Evolutionary conservation across 2,113 vertebrate genomes (phyloP).

Genomic region (Carollia perspicillata): DNA sequence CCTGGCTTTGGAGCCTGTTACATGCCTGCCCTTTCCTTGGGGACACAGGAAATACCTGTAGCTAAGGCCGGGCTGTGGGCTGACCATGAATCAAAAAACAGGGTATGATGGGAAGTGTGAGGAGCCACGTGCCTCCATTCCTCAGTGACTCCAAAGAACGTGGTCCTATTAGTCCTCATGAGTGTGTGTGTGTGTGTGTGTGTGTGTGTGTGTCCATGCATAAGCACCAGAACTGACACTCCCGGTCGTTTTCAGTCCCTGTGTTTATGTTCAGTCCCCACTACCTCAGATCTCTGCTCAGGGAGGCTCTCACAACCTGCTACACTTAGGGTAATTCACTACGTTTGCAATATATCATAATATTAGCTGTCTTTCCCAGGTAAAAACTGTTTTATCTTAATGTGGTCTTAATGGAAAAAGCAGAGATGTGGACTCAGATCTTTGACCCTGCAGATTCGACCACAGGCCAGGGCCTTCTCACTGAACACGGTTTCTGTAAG

Average conservation of each 20-base stretch:
- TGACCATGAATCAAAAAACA: not conserved
- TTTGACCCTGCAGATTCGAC: not conserved
- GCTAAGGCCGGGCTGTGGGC: not conserved
- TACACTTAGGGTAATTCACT: not conserved
- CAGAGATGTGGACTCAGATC: not conserved
- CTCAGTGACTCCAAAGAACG: not conserved
- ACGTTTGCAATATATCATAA: not conserved
- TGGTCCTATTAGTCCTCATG: fast-evolving
- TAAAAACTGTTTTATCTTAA: not conserved
- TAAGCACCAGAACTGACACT: too few relatives aligned
- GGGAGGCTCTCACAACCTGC: not conserved
- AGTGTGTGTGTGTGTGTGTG: not conserved
- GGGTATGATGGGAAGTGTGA: not conserved
- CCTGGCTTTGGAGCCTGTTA: not conserved
- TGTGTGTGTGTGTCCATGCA: fast-evolving
- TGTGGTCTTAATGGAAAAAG: not conserved
- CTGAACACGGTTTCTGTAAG: not conserved
- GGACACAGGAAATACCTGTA: not conserved
- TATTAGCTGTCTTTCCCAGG: not conserved
- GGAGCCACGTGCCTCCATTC: not conserved
- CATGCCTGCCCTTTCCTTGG: fast-evolving
- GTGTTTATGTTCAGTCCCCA: not conserved
- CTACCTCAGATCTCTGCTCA: not conserved
- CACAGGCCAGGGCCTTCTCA: not conserved
- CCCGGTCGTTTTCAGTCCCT: not conserved